phyloP scores from a whole-genome alignment of 2,797 vertebrate species.

The Apodemus agrarius region DNA sequence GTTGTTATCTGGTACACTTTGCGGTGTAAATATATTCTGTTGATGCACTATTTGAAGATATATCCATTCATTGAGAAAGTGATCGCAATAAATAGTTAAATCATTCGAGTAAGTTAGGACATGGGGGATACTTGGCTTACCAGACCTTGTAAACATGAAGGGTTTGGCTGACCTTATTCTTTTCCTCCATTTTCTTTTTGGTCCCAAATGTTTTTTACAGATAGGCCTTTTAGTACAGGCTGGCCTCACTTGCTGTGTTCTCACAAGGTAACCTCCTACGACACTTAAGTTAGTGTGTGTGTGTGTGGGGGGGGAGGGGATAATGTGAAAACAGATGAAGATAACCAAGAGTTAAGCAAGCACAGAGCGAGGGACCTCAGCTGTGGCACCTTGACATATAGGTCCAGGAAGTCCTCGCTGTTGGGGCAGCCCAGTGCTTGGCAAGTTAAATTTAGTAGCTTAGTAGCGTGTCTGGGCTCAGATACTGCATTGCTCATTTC shows the following conservation, averaged over 20 bases:
- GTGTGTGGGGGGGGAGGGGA: not conserved
- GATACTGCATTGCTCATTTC: accelerated
- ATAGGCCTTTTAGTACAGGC: not conserved
- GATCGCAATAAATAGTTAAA: conserved; percentile 39
- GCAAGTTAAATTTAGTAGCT: not conserved
- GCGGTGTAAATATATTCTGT: conserved; percentile 14
- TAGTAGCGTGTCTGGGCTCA: not conserved
- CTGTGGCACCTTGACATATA: not conserved
- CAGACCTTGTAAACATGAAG: conserved; percentile 17
- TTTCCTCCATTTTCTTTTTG: not conserved
- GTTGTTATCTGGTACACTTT: conserved; percentile 24
- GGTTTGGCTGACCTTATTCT: not conserved
- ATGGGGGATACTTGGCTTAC: conserved; percentile 15
- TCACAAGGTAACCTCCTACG: not conserved
- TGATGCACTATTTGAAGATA: conserved; percentile 53
- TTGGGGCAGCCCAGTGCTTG: not conserved
- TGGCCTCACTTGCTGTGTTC: not conserved
- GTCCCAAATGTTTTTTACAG: not conserved
- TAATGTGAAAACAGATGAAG: conserved; percentile 6
- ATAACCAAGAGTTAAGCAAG: not conserved
- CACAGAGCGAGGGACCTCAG: not conserved
- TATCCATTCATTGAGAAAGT: conserved; percentile 30
- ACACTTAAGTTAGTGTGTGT: not conserved
- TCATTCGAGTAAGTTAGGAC: conserved; percentile 33
- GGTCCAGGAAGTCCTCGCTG: not conserved